phyloP scores from a whole-genome alignment of 2,797 vertebrate genomes.

The Sebastes cheni region DNA sequence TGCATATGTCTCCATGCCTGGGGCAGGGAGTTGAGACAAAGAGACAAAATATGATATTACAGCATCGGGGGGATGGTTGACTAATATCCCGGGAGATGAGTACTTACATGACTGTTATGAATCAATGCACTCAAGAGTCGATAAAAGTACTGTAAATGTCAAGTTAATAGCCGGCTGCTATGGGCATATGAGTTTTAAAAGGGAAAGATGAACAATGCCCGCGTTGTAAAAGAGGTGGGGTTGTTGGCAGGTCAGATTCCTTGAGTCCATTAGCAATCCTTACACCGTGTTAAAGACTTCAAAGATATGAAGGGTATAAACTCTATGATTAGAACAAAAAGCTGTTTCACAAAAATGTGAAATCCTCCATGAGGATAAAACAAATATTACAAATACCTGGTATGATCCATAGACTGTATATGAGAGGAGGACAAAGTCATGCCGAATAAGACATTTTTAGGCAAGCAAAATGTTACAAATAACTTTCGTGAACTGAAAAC shows the following conservation, averaged over 20 bases:
- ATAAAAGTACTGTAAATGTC: constrained; percentile 79
- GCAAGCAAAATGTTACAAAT: too few relatives aligned
- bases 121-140: constrained; percentile 76
- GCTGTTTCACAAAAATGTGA: neutral
- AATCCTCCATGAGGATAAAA: neutral
- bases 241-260: constrained; percentile 72
- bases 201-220: constrained; percentile 76
- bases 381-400: neutral
- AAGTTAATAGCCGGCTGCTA: constrained; percentile 68
- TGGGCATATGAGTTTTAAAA: constrained; percentile 70
- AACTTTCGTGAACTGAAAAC: too few relatives aligned
- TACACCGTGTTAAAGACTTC: constrained; percentile 29
- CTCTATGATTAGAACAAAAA: neutral
- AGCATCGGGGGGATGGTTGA: constrained; percentile 51
- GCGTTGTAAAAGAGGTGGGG: constrained; percentile 69
- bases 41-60: constrained; percentile 77
- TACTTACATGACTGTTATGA: constrained; percentile 76
- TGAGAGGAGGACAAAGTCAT: too few relatives aligned
- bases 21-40: constrained; percentile 67
- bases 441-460: too few relatives aligned
- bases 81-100: constrained; percentile 67
- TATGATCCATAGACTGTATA: neutral
- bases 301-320: constrained; percentile 28
- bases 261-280: constrained; percentile 62
- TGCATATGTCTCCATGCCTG: constrained; percentile 62